Base-by-base conservation (phyloP, 1,140 invertebrate genomes). In the Triops cancriformis region DNA sequence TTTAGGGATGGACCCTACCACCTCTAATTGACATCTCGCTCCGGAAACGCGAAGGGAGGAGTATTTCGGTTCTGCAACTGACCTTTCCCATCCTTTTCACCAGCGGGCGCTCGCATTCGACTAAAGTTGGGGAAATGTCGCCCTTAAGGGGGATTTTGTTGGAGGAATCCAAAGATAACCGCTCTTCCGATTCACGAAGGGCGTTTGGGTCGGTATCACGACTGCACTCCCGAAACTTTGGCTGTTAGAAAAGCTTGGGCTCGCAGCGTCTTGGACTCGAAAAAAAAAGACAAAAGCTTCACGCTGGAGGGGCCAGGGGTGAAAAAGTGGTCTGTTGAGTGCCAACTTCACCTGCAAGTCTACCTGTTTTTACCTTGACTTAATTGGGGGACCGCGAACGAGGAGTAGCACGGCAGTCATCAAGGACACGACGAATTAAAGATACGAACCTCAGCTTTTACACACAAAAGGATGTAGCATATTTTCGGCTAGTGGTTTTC, bases 291-390 rank as follows among this genome's bases (percentile, higher is more conserved):
- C 31, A 2, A 37, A 37, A 37, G 31, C 23, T 64, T 64, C 14
- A 14, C 14, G 51, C 51, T 64, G 51, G 10, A 64, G 51, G 51
- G 51, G 51, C 18, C 14, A 64, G 51, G 51, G 51, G 51, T 64
- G 51, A 64, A 64, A 64, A 23, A 64, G n/a, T 64, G 51, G 51
- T 64, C 51, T 64, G 51, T 64, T 64, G 51, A 64, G 14, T 64
- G 14, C 14, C 51, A 64, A 23, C 51, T 64, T 64, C 51, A 64
- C 51, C 51, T 37, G 31, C 31, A 37, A 37, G 31, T 37, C 31
- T 64, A 64, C 51, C 51, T 64, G 51, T 64, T 64, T 64, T 23
- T 64, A 64, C 51, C 51, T 64, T 7, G 31, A 37, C 51, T 64
- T 64, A 64, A 64, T 64, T 64, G 51, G 51, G 18, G 11, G n/a